A percentile compares a stretch with the other conserved stretches of the same genome.
Evolutionary conservation across 2,113 vertebrate genomes (phyloP).

Genomic region (Fregata magnificens): DNA sequence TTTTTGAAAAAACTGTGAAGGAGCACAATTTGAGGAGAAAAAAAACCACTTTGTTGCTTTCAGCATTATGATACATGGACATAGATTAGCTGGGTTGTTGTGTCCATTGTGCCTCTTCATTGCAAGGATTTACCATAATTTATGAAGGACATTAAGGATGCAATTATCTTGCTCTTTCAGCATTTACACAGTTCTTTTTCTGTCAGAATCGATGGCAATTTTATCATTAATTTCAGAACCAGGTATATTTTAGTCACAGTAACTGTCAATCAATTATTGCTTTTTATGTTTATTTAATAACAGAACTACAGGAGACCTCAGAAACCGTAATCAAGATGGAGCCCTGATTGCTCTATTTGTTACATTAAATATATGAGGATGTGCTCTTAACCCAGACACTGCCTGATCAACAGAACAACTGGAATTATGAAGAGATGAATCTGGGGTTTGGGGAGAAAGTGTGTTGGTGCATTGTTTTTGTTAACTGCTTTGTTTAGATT

Average conservation of each 20-base stretch:
- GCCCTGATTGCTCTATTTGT: not conserved
- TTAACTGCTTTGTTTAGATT: not conserved
- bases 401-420: not conserved
- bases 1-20: not conserved
- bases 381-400: not conserved
- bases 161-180: not conserved
- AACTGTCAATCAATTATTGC: not conserved
- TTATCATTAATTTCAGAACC: not conserved
- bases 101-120: not conserved
- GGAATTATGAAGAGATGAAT: not conserved
- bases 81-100: not conserved
- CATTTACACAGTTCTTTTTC: not conserved
- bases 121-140: not conserved
- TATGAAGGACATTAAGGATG: not conserved
- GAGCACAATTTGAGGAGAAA: not conserved
- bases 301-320: slow-evolving; percentile 8
- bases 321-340: not conserved
- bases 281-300: slow-evolving; percentile 52
- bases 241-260: not conserved
- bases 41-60: not conserved
- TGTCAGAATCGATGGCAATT: not conserved
- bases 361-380: not conserved
- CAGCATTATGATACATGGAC: not conserved
- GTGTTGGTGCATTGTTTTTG: not conserved
- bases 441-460: not conserved